These are phyloP conservation scores for Gryon sp. DNA, from an alignment of 1,140 invertebrate species.

Conservation along the genomic window DNA sequence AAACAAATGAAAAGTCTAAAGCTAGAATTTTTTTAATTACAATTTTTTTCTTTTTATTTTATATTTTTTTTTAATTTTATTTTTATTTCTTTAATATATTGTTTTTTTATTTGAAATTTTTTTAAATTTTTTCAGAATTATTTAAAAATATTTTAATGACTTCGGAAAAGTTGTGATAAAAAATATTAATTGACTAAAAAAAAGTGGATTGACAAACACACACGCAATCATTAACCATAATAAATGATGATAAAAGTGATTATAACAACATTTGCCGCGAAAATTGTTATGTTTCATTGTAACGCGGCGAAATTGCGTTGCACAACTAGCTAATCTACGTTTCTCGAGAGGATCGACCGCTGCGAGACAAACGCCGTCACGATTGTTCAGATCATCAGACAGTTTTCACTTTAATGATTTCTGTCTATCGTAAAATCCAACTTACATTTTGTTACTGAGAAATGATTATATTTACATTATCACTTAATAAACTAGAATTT, in stretches of 20 bases:
- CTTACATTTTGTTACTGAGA: neutral
- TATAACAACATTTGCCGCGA: neutral
- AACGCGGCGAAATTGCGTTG: slow-evolving; percentile 29
- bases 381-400: slow-evolving; percentile 42
- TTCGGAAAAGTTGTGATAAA: neutral
- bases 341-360: slow-evolving; percentile 2
- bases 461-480: neutral
- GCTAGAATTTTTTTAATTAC: too few species aligned
- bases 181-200: too few species aligned
- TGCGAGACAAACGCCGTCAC: slow-evolving; percentile 8
- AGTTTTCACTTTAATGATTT: slow-evolving; percentile 44
- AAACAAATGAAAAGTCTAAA: too few species aligned
- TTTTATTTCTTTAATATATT: too few species aligned
- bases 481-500: too few species aligned
- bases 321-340: slow-evolving; percentile 35
- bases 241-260: neutral
- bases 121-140: too few species aligned
- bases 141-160: too few species aligned
- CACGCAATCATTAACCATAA: too few species aligned
- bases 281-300: slow-evolving; percentile 27
- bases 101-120: too few species aligned
- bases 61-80: too few species aligned
- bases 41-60: too few species aligned
- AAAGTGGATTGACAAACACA: too few species aligned
- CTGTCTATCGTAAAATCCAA: neutral